Evolutionary conservation across 2,113 vertebrate species (phyloP).

Genomic region (Psettodes erumei): DNA sequence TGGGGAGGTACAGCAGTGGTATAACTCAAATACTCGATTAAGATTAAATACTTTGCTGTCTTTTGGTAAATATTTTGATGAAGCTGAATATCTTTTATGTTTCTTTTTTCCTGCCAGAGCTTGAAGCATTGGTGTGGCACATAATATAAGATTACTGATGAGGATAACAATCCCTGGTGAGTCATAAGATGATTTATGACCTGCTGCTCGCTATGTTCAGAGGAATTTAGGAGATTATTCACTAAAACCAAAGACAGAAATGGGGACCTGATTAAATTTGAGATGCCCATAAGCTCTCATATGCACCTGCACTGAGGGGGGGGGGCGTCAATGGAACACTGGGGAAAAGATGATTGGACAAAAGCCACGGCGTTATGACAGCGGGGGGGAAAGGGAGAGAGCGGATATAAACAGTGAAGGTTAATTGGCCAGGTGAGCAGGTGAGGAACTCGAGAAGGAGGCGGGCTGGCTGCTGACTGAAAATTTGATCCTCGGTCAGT

Average conservation of each 20-base stretch:
- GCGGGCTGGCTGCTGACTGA: constrained; percentile 78
- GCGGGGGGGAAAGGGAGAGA: neutral
- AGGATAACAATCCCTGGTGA: constrained; percentile 8
- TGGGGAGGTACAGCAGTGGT: neutral
- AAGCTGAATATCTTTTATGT: too few relatives aligned
- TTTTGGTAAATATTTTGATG: neutral
- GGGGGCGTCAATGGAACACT: too few relatives aligned
- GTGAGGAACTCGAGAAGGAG: constrained; percentile 87
- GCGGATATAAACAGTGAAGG: constrained; percentile 85
- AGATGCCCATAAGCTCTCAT: constrained; percentile 46
- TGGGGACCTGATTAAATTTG: constrained; percentile 39
- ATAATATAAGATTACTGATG: neutral
- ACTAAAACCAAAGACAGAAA: constrained; percentile 24
- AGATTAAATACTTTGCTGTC: neutral
- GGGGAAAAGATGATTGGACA: constrained; percentile 48
- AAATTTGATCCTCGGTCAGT: constrained; percentile 90
- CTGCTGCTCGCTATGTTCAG: constrained; percentile 4
- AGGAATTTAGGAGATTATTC: constrained; percentile 46
- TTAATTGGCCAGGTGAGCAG: constrained; percentile 90
- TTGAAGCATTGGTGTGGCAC: neutral
- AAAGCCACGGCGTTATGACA: constrained; percentile 21
- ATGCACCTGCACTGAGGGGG: constrained; percentile 33
- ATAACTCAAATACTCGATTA: neutral
- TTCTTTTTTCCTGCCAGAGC: neutral
- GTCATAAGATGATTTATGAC: constrained; percentile 35